phyloP scores from a whole-genome alignment of 2,113 vertebrate species.

The Entelurus aequoreus region DNA sequence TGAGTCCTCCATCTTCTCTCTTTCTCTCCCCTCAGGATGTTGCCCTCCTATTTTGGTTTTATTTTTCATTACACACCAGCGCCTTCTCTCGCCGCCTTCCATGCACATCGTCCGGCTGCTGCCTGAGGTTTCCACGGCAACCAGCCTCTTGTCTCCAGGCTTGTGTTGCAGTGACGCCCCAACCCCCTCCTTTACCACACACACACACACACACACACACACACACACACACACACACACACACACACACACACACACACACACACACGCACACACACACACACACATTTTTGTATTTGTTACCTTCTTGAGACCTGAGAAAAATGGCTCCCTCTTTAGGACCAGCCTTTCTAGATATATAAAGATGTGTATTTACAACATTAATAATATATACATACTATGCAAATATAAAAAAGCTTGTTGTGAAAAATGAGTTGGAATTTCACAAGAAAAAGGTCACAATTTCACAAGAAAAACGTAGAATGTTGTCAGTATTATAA shows the following conservation, averaged over 20 bases:
- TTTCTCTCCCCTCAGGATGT: constrained; percentile 28
- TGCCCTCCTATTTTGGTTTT: constrained; percentile 27
- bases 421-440: too few species aligned
- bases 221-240: background rate
- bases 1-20: constrained; percentile 72
- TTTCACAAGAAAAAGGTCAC: too few species aligned
- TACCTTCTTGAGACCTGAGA: too few species aligned
- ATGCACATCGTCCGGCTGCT: constrained; percentile 51
- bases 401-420: too few species aligned
- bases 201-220: background rate
- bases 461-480: too few species aligned
- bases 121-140: constrained; percentile 74
- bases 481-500: too few species aligned
- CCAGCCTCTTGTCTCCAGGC: constrained; percentile 71
- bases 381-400: too few species aligned
- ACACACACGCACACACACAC: background rate
- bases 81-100: constrained; percentile 34
- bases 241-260: background rate
- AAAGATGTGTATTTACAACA: too few species aligned
- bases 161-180: constrained; percentile 63
- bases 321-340: too few species aligned
- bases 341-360: too few species aligned
- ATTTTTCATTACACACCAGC: constrained; percentile 17
- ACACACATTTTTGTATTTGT: too few species aligned
- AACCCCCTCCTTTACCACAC: constrained; percentile 42